A percentile compares a stretch with the other conserved stretches of the same genome.
phyloP scores from a whole-genome alignment of 2,888 invertebrate genomes.

The Lacanobia wlatinum region DNA sequence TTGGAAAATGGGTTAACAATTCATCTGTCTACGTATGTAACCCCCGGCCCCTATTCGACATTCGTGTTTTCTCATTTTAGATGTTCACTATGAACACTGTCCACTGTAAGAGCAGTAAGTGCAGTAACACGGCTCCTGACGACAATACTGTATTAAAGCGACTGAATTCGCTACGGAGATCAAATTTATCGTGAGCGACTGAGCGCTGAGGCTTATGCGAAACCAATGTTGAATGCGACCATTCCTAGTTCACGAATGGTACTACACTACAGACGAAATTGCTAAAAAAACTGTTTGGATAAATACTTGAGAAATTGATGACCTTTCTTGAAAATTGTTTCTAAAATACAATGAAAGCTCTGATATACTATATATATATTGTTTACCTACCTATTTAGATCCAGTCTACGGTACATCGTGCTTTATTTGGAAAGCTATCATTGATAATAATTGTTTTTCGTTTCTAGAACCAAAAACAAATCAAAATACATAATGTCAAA shows the following conservation, averaged over 20 bases:
- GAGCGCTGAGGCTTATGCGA: constrained; percentile 68
- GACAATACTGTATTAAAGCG: constrained; percentile 68
- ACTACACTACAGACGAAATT: constrained; percentile 57
- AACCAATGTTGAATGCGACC: constrained; percentile 74
- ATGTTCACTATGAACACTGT: constrained; percentile 41
- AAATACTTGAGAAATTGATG: constrained; percentile 53
- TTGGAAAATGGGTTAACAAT: too few relatives aligned
- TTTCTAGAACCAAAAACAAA: background rate
- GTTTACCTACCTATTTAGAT: background rate
- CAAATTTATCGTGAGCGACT: constrained; percentile 71
- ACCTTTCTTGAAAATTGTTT: constrained; percentile 45
- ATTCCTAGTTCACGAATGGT: constrained; percentile 65
- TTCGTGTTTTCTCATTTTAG: constrained; percentile 25
- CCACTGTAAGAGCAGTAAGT: constrained; percentile 38
- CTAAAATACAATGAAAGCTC: background rate
- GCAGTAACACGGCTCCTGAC: constrained; percentile 55
- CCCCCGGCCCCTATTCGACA: constrained; percentile 1
- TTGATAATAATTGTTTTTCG: background rate
- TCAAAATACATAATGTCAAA: background rate
- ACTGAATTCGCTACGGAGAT: constrained; percentile 75
- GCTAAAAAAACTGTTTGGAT: constrained; percentile 58
- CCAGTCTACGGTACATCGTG: background rate
- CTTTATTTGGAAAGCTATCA: background rate
- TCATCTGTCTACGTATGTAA: too few relatives aligned
- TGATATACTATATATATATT: too few relatives aligned